These are phyloP conservation scores for Corydoras maculifer DNA, from an alignment of 2,113 vertebrate genomes.

Conservation along the genomic window DNA sequence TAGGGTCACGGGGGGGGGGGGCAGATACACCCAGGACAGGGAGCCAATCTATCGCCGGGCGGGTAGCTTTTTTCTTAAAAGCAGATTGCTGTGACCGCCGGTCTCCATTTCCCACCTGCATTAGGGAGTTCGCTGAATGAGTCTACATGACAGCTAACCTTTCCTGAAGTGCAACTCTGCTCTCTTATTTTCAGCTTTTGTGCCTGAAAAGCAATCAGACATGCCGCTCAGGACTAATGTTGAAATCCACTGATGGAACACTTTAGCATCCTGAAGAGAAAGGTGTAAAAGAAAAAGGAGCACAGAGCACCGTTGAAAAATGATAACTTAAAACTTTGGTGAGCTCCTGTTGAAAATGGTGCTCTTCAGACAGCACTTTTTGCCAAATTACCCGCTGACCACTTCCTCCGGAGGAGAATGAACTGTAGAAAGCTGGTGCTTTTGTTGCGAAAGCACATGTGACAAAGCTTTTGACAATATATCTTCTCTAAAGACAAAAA, in stretches of 20 bases:
- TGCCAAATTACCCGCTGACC: conserved; percentile 47
- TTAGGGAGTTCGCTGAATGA: conserved; percentile 8
- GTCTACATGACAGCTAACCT: conserved; percentile 58
- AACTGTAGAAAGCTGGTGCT: background rate
- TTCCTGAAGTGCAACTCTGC: conserved; percentile 51
- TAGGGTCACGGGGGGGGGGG: too few species aligned
- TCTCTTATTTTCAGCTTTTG: conserved; percentile 45
- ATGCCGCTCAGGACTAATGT: conserved; percentile 56
- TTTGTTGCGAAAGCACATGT: conserved; percentile 20
- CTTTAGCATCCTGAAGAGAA: conserved; percentile 57
- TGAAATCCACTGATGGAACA: conserved; percentile 61
- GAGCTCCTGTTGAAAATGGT: conserved; percentile 49
- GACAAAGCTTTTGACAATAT: conserved; percentile 18
- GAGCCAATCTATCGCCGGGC: too few species aligned
- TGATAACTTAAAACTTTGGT: conserved; percentile 44
- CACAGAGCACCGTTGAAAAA: conserved; percentile 51
- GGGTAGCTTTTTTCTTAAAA: background rate
- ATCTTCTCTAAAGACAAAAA: background rate
- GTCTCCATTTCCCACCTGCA: conserved; percentile 10
- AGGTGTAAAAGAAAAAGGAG: conserved; percentile 12
- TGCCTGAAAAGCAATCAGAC: conserved; percentile 50
- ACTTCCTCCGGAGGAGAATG: conserved; percentile 21
- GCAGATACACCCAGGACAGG: too few species aligned
- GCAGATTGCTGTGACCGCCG: background rate
- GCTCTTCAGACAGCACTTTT: conserved; percentile 47